Percentiles rank a stretch among this genome's conserved stretches.
Evolutionary conservation across 2,113 vertebrate species (phyloP).

Genomic region (Ranitomeya variabilis): DNA sequence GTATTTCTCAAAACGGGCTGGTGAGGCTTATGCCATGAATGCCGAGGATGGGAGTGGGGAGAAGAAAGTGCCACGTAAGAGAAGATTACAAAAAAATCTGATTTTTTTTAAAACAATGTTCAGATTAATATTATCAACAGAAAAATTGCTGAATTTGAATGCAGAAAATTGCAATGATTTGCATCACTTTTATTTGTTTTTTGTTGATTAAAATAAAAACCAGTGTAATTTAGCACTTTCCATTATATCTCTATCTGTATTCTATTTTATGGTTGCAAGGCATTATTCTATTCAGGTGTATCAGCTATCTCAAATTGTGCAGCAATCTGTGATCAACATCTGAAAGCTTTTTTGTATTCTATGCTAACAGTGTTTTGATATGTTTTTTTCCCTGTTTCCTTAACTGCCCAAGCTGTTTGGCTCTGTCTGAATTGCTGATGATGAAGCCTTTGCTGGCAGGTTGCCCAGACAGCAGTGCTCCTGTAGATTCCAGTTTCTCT

Average conservation of each 20-base stretch:
- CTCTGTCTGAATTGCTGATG: constrained; percentile 64
- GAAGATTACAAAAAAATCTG: not conserved
- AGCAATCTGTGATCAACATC: constrained; percentile 57
- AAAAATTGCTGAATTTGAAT: not conserved
- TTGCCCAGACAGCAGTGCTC: constrained; percentile 71
- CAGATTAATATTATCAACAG: no score
- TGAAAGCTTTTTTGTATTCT: constrained; percentile 65
- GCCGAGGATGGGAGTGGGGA: no score
- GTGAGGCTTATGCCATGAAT: no score
- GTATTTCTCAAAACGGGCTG: no score
- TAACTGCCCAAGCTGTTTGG: constrained; percentile 68
- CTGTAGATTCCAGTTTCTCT: constrained; percentile 71
- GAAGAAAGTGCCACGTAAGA: not conserved
- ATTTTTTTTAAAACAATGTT: no score
- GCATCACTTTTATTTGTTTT: not conserved
- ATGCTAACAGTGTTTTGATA: constrained; percentile 68
- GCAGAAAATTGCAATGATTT: not conserved
- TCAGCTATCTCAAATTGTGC: constrained; percentile 55
- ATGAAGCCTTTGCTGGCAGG: constrained; percentile 72
- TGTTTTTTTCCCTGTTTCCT: constrained; percentile 62
- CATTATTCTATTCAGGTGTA: constrained; percentile 50
- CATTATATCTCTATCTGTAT: not conserved
- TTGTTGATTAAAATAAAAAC: constrained; percentile 2
- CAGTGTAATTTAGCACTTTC: not conserved
- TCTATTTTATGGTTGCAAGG: constrained; percentile 23